A percentile compares a stretch with the other conserved stretches of the same genome.
These are phyloP conservation scores for Hylomyscus alleni DNA, from an alignment of 2,797 vertebrate species.

Conservation along the genomic window DNA sequence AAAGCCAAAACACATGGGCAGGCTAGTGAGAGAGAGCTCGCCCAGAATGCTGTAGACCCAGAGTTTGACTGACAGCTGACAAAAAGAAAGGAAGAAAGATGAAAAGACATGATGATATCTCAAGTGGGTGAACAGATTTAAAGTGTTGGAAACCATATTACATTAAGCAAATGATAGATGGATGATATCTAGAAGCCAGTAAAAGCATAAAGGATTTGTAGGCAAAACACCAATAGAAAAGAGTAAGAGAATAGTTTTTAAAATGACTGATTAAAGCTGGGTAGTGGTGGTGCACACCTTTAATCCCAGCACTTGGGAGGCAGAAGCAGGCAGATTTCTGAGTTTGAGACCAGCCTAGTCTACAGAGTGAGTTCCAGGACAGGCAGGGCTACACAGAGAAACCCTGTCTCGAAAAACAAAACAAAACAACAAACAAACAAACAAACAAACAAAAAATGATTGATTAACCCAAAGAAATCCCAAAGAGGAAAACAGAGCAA, in stretches of 20 bases:
- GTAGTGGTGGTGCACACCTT: too few relatives aligned
- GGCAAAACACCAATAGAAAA: not conserved
- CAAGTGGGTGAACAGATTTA: not conserved
- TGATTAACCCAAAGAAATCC: not conserved
- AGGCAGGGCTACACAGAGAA: too few relatives aligned
- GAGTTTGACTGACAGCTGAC: not conserved
- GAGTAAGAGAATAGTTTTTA: not conserved
- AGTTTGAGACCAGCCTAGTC: too few relatives aligned
- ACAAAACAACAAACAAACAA: too few relatives aligned
- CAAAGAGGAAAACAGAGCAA: not conserved
- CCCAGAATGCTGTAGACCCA: too few relatives aligned
- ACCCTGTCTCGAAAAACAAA: too few relatives aligned
- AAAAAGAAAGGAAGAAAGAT: not conserved
- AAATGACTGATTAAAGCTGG: not conserved
- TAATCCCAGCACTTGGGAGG: too few relatives aligned
- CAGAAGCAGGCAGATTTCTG: too few relatives aligned
- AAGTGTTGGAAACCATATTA: not conserved
- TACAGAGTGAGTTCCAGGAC: too few relatives aligned
- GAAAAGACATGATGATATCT: not conserved
- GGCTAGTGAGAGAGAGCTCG: not conserved
- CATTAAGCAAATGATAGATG: not conserved
- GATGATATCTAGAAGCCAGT: not conserved
- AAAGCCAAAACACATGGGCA: not conserved
- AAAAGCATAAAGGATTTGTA: not conserved
- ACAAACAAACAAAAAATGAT: not conserved